A percentile compares a stretch with the other conserved stretches of the same genome.
These are phyloP conservation scores for Diachasma alloeum DNA, from an alignment of 1,140 invertebrate genomes.

Conservation along the genomic window DNA sequence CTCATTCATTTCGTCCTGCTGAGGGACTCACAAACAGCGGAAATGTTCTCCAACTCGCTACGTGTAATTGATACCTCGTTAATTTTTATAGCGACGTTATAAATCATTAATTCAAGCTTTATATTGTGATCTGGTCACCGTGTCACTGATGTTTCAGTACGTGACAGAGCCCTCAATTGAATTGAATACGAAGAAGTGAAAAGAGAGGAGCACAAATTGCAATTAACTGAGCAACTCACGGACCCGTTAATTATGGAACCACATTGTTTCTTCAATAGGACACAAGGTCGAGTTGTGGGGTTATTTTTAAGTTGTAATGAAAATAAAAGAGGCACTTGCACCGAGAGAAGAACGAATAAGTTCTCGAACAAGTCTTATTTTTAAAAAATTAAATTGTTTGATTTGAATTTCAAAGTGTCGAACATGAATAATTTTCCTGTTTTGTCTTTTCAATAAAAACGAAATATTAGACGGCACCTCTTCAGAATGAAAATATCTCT, in stretches of 20 bases:
- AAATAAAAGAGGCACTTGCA: not conserved
- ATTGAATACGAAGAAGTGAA: not conserved
- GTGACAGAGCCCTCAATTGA: slow-evolving; percentile 9
- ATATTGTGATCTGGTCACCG: slow-evolving; percentile 6
- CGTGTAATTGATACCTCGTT: not conserved
- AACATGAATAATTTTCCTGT: too few species aligned
- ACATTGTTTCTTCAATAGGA: slow-evolving; percentile 12
- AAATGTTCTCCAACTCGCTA: not conserved
- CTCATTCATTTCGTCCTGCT: not conserved
- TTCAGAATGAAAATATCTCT: too few species aligned
- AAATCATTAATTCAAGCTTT: not conserved
- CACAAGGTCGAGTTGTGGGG: not conserved
- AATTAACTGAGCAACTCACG: slow-evolving; percentile 1
- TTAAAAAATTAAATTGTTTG: too few species aligned
- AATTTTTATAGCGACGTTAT: not conserved
- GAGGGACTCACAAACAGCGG: not conserved
- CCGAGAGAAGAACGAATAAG: too few species aligned
- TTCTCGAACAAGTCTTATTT: too few species aligned
- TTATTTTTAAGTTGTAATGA: not conserved
- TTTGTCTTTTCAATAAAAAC: too few species aligned
- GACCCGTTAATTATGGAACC: slow-evolving; percentile 17
- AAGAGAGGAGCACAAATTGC: not conserved
- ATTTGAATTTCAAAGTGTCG: too few species aligned
- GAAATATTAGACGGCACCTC: too few species aligned
- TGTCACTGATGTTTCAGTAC: not conserved